Evolutionary conservation across 2,797 vertebrate species (phyloP).

Genomic region (Tokudaia tokunoshimensis): DNA sequence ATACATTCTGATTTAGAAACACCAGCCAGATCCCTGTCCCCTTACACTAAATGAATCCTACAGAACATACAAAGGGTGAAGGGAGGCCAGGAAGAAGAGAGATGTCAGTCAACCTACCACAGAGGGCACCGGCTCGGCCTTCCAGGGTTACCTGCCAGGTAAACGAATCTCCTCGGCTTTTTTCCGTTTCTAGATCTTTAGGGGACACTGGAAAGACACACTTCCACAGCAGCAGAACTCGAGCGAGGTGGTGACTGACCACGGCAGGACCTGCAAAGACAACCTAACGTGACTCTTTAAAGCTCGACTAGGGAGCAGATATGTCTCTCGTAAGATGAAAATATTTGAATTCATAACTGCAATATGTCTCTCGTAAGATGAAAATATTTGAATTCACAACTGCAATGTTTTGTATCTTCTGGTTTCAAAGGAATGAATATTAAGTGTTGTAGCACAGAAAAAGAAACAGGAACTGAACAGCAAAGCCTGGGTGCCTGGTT

Average conservation of each 20-base stretch:
- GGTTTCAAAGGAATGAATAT: neutral
- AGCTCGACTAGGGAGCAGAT: neutral
- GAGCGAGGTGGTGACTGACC: slow-evolving; percentile 92
- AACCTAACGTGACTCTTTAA: slow-evolving; percentile 14
- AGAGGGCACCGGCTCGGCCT: slow-evolving; percentile 94
- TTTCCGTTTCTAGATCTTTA: slow-evolving; percentile 94
- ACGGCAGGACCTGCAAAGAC: slow-evolving; percentile 91
- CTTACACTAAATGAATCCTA: neutral
- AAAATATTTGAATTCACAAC: neutral
- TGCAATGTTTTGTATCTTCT: neutral
- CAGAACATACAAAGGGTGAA: neutral
- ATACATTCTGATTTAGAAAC: neutral
- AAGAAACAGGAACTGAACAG: neutral
- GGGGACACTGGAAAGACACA: slow-evolving; percentile 94
- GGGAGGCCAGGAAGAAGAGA: slow-evolving; percentile 19
- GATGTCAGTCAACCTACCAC: slow-evolving; percentile 85
- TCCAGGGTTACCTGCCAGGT: slow-evolving; percentile 97
- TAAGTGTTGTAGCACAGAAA: neutral
- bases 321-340: neutral
- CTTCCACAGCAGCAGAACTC: slow-evolving; percentile 93
- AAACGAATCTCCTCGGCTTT: slow-evolving; percentile 94
- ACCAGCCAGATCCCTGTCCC: neutral
- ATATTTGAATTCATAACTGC: neutral
- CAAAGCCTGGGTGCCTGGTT: neutral
- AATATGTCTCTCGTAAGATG: neutral